Evolutionary conservation across 2,888 invertebrate genomes (phyloP).

Genomic region (Rhagonycha lutea): DNA sequence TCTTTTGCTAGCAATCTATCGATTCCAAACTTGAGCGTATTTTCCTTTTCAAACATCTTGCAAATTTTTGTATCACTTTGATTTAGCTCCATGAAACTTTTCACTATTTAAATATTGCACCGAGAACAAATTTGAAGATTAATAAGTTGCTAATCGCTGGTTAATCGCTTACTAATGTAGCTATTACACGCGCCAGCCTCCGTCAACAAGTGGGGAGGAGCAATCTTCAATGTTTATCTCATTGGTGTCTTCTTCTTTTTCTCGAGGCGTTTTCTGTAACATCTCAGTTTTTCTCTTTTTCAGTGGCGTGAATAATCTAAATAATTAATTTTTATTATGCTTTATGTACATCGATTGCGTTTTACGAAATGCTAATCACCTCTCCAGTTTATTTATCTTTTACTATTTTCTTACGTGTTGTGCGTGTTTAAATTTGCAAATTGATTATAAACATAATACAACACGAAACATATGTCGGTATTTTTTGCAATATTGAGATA

Average conservation of each 20-base stretch:
- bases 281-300: conserved; percentile 6
- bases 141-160: conserved; percentile 33
- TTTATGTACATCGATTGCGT: conserved; percentile 6
- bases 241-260: conserved; percentile 40
- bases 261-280: conserved; percentile 30
- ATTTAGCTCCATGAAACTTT: neutral
- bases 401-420: neutral
- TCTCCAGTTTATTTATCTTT: neutral
- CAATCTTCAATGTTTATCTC: conserved; percentile 36
- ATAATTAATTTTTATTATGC: conserved; percentile 15
- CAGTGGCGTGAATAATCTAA: conserved; percentile 14
- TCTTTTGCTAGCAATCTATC: conserved; percentile 68
- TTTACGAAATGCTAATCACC: neutral
- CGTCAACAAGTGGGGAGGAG: conserved; percentile 37
- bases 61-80: neutral
- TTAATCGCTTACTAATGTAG: conserved; percentile 35
- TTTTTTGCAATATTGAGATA: neutral
- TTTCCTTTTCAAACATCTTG: conserved; percentile 6
- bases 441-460: neutral
- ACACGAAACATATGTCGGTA: neutral
- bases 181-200: conserved; percentile 36
- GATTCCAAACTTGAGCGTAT: conserved; percentile 68
- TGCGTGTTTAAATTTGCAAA: neutral
- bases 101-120: neutral
- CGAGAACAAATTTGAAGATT: conserved; percentile 5